Percentiles rank a stretch among this genome's conserved stretches.
These are phyloP conservation scores for Hirtodrosophila histrioides DNA, from an alignment of 2,888 invertebrate genomes.

Conservation along the genomic window DNA sequence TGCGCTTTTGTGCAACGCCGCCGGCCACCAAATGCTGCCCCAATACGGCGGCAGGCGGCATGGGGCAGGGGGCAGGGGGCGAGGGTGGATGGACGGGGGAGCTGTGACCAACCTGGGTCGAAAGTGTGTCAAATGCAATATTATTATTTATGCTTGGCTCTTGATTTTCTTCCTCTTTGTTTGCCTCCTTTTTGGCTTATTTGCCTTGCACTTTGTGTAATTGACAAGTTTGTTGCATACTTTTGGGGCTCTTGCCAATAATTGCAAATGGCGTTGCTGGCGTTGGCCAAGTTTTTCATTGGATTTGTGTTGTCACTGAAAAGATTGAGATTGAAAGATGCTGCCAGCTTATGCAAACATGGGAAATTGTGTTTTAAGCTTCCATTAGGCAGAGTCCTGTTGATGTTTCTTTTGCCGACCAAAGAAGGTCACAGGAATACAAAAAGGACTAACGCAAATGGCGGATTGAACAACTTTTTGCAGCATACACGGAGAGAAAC, in stretches of 20 bases:
- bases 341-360: conserved; percentile 13
- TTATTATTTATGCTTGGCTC: conserved; percentile 66
- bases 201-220: conserved; percentile 66
- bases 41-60: not conserved
- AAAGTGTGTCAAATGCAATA: conserved; percentile 74
- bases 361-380: conserved; percentile 1
- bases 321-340: conserved; percentile 18
- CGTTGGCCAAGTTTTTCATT: conserved; percentile 17
- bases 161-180: conserved; percentile 11
- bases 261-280: conserved; percentile 36
- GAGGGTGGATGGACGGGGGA: not conserved
- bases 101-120: conserved; percentile 22
- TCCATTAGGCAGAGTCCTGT: conserved; percentile 18
- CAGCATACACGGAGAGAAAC: too few species aligned
- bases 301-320: conserved; percentile 9
- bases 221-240: conserved; percentile 69
- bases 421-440: too few species aligned
- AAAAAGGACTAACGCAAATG: too few species aligned
- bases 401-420: too few species aligned
- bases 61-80: not conserved
- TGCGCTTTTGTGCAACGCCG: conserved; percentile 66
- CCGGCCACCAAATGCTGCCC: conserved; percentile 18
- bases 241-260: conserved; percentile 51
- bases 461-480: too few species aligned
- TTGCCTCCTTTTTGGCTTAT: conserved; percentile 25